phyloP scores from a whole-genome alignment of 2,113 vertebrate species.

The Alosa alosa region DNA sequence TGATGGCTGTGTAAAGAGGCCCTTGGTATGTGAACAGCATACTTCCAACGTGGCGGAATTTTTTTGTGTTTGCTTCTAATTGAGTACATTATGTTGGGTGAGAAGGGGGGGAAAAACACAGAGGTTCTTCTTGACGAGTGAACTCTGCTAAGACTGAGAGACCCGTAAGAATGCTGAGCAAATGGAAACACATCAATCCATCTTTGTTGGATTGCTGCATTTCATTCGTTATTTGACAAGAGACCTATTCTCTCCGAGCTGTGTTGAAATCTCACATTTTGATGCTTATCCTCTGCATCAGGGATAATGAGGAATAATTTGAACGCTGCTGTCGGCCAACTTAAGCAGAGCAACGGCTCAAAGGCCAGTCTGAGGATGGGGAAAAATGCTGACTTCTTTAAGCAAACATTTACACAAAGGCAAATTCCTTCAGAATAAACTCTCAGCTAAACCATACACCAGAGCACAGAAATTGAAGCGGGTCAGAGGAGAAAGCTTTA shows the following conservation, averaged over 20 bases:
- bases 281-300: not conserved
- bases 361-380: not conserved
- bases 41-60: not conserved
- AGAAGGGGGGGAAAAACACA: not conserved
- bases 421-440: conserved; percentile 15
- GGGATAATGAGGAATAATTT: not conserved
- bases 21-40: not conserved
- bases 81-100: not conserved
- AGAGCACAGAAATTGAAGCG: not conserved
- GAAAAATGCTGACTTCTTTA: conserved; percentile 1
- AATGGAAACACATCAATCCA: not conserved
- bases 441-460: not conserved
- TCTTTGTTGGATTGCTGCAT: not conserved
- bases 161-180: not conserved
- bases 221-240: not conserved
- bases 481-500: not conserved
- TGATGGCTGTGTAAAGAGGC: not conserved
- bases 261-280: too few species aligned
- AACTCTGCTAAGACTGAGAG: not conserved
- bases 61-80: not conserved
- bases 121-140: not conserved
- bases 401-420: conserved; percentile 3
- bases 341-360: not conserved
- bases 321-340: not conserved
- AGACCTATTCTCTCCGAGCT: too few species aligned